phyloP scores from a whole-genome alignment of 2,888 invertebrate genomes.

The Camptogramma bilineatum region DNA sequence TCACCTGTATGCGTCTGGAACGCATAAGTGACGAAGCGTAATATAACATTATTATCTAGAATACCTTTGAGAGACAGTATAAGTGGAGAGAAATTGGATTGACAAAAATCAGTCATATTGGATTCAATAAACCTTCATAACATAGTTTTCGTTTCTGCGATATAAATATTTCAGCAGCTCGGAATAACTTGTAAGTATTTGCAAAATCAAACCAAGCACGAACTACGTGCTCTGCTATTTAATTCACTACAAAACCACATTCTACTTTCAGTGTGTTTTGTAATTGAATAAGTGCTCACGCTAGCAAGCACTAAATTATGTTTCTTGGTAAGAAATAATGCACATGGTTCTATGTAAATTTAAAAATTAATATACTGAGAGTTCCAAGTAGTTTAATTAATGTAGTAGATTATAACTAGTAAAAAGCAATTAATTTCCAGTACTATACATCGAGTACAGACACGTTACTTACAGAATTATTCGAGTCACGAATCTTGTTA shows the following conservation, averaged over 20 bases:
- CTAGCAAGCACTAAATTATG: constrained; percentile 2
- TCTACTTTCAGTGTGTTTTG: constrained; percentile 24
- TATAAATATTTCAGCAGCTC: constrained; percentile 6
- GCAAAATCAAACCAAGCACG: constrained; percentile 20
- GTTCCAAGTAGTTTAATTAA: constrained; percentile 8
- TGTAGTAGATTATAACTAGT: not conserved
- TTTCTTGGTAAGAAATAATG: constrained; percentile 22
- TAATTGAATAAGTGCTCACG: constrained; percentile 28
- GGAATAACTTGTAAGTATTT: constrained; percentile 11
- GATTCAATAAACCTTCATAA: not conserved
- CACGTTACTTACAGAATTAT: not conserved
- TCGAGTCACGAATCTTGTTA: not conserved
- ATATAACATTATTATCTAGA: not conserved
- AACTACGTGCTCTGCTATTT: constrained; percentile 17
- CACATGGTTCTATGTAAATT: constrained; percentile 18
- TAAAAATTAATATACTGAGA: constrained; percentile 8
- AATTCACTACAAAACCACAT: constrained; percentile 18
- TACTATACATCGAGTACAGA: not conserved
- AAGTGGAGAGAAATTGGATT: not conserved
- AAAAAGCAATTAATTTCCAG: not conserved
- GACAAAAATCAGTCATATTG: not conserved
- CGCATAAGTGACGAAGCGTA: not conserved
- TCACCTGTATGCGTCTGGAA: not conserved
- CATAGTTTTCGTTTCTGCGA: not conserved
- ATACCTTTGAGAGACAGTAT: not conserved